phyloP scores from a whole-genome alignment of 2,888 invertebrate species.

The Lasioglossum villosulum region DNA sequence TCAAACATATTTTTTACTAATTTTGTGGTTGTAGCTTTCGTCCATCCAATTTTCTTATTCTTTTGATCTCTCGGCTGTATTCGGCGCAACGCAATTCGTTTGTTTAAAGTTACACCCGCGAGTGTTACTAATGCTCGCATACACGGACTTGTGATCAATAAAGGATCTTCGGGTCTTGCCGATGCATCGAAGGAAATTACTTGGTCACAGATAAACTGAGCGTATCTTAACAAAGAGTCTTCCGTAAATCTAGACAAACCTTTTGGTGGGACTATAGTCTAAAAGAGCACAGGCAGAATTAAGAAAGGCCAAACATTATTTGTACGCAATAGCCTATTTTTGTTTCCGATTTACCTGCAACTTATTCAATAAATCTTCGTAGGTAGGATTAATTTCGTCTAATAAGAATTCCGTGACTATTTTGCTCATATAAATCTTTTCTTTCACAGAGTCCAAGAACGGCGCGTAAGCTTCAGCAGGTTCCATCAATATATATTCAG shows the following conservation, averaged over 20 bases:
- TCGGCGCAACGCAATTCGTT: conserved; percentile 85
- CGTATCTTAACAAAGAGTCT: conserved; percentile 90
- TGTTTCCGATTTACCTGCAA: conserved; percentile 84
- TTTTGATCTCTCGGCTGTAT: conserved; percentile 86
- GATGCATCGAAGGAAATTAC: conserved; percentile 87
- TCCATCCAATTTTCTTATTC: conserved; percentile 87
- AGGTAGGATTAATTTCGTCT: conserved; percentile 89
- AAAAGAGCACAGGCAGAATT: conserved; percentile 25
- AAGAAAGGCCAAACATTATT: neutral
- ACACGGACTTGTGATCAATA: conserved; percentile 89
- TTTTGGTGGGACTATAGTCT: conserved; percentile 85
- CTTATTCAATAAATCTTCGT: conserved; percentile 91
- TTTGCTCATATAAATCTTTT: conserved; percentile 92
- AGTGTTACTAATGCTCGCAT: conserved; percentile 91
- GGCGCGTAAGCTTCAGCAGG: conserved; percentile 90
- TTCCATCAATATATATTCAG: conserved; percentile 91
- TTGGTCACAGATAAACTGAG: conserved; percentile 93
- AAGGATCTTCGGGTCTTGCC: conserved; percentile 86
- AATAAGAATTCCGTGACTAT: conserved; percentile 91
- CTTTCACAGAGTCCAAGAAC: conserved; percentile 89
- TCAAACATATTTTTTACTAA: conserved; percentile 92
- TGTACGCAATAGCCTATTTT: neutral
- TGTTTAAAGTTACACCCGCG: conserved; percentile 90
- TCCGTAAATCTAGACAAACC: conserved; percentile 87
- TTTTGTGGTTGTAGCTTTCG: conserved; percentile 92